Evolutionary conservation across 2,888 invertebrate species (phyloP).

Genomic region (Tetranychus piercei): DNA sequence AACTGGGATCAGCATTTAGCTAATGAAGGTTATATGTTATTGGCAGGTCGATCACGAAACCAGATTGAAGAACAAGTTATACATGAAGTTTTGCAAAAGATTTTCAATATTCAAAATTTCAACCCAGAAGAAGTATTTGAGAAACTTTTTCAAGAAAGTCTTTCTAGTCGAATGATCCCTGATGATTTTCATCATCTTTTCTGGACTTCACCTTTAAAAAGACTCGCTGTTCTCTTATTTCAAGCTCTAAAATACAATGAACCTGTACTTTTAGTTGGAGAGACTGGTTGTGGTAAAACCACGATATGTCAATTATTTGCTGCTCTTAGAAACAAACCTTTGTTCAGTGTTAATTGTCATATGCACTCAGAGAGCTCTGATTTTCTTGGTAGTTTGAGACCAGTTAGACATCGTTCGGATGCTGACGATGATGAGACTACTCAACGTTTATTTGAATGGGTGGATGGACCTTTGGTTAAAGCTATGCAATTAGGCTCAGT

Average conservation of each 20-base stretch:
- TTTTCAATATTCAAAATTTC: constrained; percentile 48
- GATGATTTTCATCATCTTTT: constrained; percentile 57
- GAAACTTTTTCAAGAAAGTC: constrained; percentile 12
- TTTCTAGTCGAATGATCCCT: not conserved
- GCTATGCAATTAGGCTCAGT: constrained; percentile 72
- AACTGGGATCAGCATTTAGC: constrained; percentile 95
- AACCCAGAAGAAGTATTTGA: constrained; percentile 12
- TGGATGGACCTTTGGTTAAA: constrained; percentile 78
- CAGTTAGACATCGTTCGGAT: constrained; percentile 48
- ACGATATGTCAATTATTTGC: constrained; percentile 79
- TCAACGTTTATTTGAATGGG: constrained; percentile 68
- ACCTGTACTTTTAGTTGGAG: constrained; percentile 84
- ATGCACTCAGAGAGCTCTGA: constrained; percentile 97
- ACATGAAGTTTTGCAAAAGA: constrained; percentile 43
- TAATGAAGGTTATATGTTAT: constrained; percentile 80
- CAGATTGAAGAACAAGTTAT: constrained; percentile 63
- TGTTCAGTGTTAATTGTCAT: constrained; percentile 83
- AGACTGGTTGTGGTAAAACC: constrained; percentile 86
- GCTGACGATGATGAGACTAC: constrained; percentile 28
- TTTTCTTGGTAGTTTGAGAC: constrained; percentile 83
- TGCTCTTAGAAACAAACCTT: constrained; percentile 43
- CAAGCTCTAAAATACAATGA: constrained; percentile 74
- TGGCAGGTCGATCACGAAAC: constrained; percentile 78
- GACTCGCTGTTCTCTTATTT: constrained; percentile 42
- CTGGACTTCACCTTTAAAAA: constrained; percentile 79